phyloP scores from a whole-genome alignment of 2,888 invertebrate species.

The Pediacus dermestoides region DNA sequence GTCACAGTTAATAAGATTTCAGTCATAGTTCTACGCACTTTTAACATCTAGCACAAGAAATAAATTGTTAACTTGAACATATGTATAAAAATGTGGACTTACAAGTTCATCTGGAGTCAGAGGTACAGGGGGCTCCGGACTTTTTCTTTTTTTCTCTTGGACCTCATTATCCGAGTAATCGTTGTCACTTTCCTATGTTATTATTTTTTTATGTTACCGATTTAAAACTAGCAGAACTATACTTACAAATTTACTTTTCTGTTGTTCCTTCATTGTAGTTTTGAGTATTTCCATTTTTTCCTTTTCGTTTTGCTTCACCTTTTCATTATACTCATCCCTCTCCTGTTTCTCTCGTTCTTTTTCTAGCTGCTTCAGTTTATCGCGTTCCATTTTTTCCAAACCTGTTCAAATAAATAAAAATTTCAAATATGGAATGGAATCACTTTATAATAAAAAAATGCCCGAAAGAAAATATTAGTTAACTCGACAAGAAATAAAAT shows the following conservation, averaged over 20 bases:
- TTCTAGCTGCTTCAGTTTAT: conserved; percentile 84
- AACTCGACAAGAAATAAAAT: no score
- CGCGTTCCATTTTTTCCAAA: conserved; percentile 95
- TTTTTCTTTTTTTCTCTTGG: conserved; percentile 39
- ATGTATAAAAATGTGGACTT: conserved; percentile 23
- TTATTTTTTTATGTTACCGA: conserved; percentile 15
- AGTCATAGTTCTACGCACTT: conserved; percentile 83
- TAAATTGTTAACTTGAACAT: conserved; percentile 1
- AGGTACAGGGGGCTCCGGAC: conserved; percentile 30
- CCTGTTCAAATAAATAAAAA: conserved; percentile 54
- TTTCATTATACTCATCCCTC: conserved; percentile 57
- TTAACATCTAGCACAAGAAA: conserved; percentile 67
- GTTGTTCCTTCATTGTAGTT: conserved; percentile 46
- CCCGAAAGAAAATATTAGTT: no score
- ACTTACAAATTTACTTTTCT: conserved; percentile 62
- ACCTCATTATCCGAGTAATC: conserved; percentile 55
- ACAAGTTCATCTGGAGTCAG: conserved; percentile 59
- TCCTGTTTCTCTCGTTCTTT: conserved; percentile 66
- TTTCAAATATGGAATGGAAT: no score
- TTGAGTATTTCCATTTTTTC: conserved; percentile 51
- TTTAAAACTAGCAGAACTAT: conserved; percentile 9
- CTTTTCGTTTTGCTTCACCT: conserved; percentile 54
- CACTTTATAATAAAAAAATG: no score
- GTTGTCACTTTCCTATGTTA: conserved; percentile 45
- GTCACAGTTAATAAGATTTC: conserved; percentile 94